Percentiles rank a stretch among this genome's conserved stretches.
Conservation (phyloP, 1,140 invertebrate species). For the Tribolium madens region DNA sequence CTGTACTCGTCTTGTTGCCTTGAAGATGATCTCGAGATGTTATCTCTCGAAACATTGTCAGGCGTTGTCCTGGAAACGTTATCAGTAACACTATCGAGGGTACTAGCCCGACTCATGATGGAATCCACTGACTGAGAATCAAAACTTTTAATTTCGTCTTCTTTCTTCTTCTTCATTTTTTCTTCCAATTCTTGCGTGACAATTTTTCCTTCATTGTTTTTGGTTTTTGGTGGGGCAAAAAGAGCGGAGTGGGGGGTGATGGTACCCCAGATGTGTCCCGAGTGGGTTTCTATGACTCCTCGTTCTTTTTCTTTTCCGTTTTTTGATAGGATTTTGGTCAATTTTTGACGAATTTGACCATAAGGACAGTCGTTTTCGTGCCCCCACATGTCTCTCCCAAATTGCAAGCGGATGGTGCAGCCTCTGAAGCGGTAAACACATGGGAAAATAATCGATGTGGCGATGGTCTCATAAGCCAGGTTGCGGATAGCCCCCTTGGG, state of each 20-base stretch:
- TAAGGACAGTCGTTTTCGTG: conserved; percentile 61
- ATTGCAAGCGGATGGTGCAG: conserved; percentile 54
- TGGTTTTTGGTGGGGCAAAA: conserved; percentile 52
- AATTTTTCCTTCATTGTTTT: conserved; percentile 35
- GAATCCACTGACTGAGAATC: conserved; percentile 8
- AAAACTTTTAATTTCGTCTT: conserved; percentile 27
- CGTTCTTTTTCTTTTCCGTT: conserved; percentile 50
- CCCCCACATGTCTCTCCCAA: conserved; percentile 55
- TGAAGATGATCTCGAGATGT: conserved; percentile 5
- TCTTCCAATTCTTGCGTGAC: conserved; percentile 33
- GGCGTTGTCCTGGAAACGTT: not conserved
- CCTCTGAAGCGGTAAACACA: conserved; percentile 56
- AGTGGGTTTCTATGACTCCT: conserved; percentile 60
- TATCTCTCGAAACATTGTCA: conserved; percentile 13
- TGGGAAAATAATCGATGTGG: conserved; percentile 57
- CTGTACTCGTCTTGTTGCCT: not conserved
- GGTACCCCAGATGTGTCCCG: conserved; percentile 61
- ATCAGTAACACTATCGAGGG: not conserved
- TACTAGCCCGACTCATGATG: not conserved
- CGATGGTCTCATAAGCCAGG: conserved; percentile 55
- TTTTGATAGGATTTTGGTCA: not conserved
- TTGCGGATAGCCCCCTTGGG: conserved; percentile 54
- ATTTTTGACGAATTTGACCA: conserved; percentile 41
- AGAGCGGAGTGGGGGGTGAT: conserved; percentile 57
- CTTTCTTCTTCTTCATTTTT: conserved; percentile 53